Base-by-base conservation (phyloP, 2,888 invertebrate genomes). In the Dynastes maya region DNA sequence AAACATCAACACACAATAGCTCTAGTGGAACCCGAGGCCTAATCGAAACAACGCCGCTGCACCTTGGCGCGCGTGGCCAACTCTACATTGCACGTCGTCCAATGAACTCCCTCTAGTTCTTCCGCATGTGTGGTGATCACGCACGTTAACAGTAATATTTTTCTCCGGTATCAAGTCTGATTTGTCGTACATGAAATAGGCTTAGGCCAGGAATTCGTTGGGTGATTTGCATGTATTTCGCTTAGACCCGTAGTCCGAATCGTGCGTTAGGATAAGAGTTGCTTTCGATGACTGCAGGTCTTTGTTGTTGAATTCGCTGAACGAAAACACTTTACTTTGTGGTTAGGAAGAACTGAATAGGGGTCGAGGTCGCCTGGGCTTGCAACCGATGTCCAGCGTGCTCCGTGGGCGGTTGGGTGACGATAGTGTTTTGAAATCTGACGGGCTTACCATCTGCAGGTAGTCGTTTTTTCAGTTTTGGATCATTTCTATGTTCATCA, bases 401-500 rank as follows among this genome's bases (percentile, higher is more conserved):
- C 71, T 88, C 82, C 80, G 88, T 80, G 65, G 90, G 81, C 92
- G 91, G 72, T 92, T 90, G 0, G 93, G 92, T 0, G 93, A 91
- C 9, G 92, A 91, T 70, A 93, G 86, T 74, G 91, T 91, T 76
- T 91, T 91, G 85, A 94, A 94, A 83, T 95, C 5, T 5, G 32
- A 5, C 32, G 32, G 32, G 32, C 32, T 32, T 32, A 32, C 32
- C 32, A 32, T 32, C 32, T 32, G 32, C 32, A 32, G 32, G 5
- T 32, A 32, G 5, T 32, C 32, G 32, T 4, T 32, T 5, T 94
- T 91, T 1, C 91, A 91, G 0, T 88, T 89, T 76, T 90, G 88
- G 61, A 90, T 83, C 1, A 88, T 86, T 80, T 92, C 91, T 51
- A 90, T 89, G 85, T 96, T 96, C 90, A 93, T 92, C 79, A 93